Conservation (phyloP, 1,140 invertebrate genomes). For the Drosophila miranda region DNA sequence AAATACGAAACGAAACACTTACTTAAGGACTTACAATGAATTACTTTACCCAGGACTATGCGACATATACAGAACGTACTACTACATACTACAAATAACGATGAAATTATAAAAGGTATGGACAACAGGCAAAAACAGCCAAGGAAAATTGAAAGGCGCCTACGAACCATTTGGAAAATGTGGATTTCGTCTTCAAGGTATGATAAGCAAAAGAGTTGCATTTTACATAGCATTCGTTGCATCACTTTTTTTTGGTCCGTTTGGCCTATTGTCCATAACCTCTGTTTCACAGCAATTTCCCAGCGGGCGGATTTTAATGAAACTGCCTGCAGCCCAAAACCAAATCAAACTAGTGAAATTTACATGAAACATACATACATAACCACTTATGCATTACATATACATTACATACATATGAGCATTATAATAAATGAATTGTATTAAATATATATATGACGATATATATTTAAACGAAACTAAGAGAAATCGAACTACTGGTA, state of each 20-base stretch:
- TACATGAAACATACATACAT: conserved; percentile 49
- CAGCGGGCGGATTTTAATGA: too few relatives aligned
- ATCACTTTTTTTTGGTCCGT: too few relatives aligned
- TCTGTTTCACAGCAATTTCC: too few relatives aligned
- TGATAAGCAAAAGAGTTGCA: too few relatives aligned
- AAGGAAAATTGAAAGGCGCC: too few relatives aligned
- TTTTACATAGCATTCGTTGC: too few relatives aligned
- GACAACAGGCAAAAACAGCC: too few relatives aligned
- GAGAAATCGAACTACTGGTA: conserved; percentile 30
- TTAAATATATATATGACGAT: conserved; percentile 43
- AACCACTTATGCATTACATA: conserved; percentile 21
- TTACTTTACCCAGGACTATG: conserved; percentile 67
- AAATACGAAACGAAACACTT: conserved; percentile 42
- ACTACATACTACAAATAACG: conserved; percentile 17
- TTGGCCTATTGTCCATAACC: too few relatives aligned
- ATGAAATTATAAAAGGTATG: too few relatives aligned
- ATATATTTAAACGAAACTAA: conserved; percentile 17
- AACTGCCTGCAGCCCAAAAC: neutral
- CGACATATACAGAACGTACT: conserved; percentile 28
- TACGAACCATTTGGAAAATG: too few relatives aligned
- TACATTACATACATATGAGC: conserved; percentile 27
- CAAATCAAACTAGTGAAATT: conserved; percentile 70
- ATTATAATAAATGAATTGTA: conserved; percentile 35
- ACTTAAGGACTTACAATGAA: conserved; percentile 61
- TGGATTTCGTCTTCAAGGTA: too few relatives aligned